A percentile compares a stretch with the other conserved stretches of the same genome.
These are phyloP conservation scores for Enteromius anoplus DNA, from an alignment of 2,797 vertebrate genomes.

Conservation along the genomic window DNA sequence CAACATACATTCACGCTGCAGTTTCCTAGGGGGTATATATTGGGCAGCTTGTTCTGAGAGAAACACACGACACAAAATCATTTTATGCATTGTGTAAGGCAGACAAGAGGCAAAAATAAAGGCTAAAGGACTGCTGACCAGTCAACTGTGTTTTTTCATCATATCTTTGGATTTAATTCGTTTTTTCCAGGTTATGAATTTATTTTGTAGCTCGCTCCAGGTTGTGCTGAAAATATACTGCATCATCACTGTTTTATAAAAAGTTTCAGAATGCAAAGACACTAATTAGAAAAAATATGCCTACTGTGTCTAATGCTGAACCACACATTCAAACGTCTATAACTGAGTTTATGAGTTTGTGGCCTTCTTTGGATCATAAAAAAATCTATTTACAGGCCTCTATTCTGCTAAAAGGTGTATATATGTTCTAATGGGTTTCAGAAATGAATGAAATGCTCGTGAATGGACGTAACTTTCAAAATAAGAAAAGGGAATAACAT, in stretches of 20 bases:
- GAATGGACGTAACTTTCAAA: neutral
- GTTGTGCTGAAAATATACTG: neutral
- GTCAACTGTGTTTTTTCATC: neutral
- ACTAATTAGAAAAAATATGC: neutral
- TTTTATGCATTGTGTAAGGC: neutral
- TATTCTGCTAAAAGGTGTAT: neutral
- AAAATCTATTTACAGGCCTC: neutral
- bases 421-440: neutral
- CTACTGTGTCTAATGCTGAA: neutral
- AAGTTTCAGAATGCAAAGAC: neutral
- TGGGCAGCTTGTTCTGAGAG: neutral
- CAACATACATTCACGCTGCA: conserved; percentile 25
- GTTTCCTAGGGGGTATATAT: neutral
- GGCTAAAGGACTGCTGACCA: neutral
- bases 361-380: neutral
- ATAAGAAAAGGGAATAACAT: neutral
- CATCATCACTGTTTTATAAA: neutral
- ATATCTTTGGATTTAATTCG: neutral
- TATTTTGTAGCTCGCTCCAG: conserved; percentile 17
- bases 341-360: neutral
- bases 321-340: neutral
- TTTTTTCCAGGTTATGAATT: neutral
- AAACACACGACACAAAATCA: neutral
- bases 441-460: neutral
- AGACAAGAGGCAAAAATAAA: neutral